Conservation (phyloP, 2,888 invertebrate species). For the Terebella lapidaria region DNA sequence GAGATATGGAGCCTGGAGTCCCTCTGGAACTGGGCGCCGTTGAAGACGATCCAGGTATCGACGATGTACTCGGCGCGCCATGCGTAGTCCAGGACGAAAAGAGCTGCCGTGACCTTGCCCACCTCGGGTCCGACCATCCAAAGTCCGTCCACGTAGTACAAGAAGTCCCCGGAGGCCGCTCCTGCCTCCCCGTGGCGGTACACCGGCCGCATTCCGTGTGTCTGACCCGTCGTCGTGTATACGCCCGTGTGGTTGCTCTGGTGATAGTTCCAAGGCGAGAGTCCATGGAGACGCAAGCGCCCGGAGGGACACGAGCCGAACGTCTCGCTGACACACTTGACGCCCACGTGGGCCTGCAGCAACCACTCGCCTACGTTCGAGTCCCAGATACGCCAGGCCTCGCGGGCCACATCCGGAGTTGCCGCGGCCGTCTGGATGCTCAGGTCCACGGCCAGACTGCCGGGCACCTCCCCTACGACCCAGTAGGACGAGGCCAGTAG, state of each 20-base stretch:
- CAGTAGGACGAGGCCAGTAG: not conserved
- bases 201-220: slow-evolving; percentile 8
- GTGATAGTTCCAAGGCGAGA: not conserved
- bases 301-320: slow-evolving; percentile 9
- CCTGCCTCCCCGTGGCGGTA: slow-evolving; percentile 4
- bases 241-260: slow-evolving; percentile 4
- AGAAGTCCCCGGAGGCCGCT: not conserved
- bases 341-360: not conserved
- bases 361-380: not conserved
- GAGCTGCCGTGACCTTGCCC: not conserved
- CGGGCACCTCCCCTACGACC: not conserved
- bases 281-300: not conserved
- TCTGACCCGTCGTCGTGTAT: slow-evolving; percentile 3
- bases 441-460: not conserved
- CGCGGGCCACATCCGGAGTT: not conserved
- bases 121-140: slow-evolving; percentile 14
- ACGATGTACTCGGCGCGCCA: slow-evolving; percentile 10
- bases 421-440: not conserved
- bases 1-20: not conserved
- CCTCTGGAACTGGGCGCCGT: not conserved
- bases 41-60: slow-evolving; percentile 7
- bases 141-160: slow-evolving; percentile 7
- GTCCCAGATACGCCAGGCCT: not conserved
- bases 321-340: slow-evolving; percentile 2
- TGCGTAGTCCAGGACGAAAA: slow-evolving; percentile 11